Percentiles rank a stretch among this genome's conserved stretches.
Conservation (phyloP, 2,797 vertebrate genomes). For the Anomalospiza imberbis region DNA sequence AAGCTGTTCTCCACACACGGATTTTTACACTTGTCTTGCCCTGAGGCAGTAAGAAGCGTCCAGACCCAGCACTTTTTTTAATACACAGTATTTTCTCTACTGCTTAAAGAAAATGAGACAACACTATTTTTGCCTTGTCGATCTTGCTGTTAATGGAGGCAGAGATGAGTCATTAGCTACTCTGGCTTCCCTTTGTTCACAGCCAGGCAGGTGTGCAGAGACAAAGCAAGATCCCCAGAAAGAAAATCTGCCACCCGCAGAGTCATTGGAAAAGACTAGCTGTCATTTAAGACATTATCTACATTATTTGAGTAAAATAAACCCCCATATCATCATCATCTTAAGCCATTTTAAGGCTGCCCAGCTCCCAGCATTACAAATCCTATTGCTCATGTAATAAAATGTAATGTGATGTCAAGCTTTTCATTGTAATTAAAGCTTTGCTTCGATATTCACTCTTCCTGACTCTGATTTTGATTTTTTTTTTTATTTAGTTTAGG, state of each 20-base stretch:
- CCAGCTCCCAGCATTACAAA: not conserved
- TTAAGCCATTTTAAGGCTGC: not conserved
- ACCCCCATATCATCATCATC: not conserved
- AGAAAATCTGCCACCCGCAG: not conserved
- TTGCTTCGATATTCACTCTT: not conserved
- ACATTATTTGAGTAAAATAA: not conserved
- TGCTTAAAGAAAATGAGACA: not conserved
- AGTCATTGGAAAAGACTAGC: not conserved
- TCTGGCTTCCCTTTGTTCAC: not conserved
- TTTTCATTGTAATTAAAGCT: not conserved
- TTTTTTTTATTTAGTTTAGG: not conserved
- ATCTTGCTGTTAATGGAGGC: not conserved
- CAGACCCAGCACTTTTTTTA: not conserved
- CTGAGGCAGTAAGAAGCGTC: not conserved
- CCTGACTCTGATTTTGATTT: not conserved
- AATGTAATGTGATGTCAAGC: no score
- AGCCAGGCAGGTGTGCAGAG: not conserved
- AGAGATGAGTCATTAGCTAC: not conserved
- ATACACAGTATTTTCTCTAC: not conserved
- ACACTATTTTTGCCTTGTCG: not conserved
- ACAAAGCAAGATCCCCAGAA: not conserved
- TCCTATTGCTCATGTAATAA: not conserved
- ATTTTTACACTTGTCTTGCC: rapidly evolving
- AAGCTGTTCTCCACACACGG: not conserved
- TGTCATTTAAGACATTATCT: not conserved